phyloP scores from a whole-genome alignment of 1,140 invertebrate species.

The Neuroterus valhalla region DNA sequence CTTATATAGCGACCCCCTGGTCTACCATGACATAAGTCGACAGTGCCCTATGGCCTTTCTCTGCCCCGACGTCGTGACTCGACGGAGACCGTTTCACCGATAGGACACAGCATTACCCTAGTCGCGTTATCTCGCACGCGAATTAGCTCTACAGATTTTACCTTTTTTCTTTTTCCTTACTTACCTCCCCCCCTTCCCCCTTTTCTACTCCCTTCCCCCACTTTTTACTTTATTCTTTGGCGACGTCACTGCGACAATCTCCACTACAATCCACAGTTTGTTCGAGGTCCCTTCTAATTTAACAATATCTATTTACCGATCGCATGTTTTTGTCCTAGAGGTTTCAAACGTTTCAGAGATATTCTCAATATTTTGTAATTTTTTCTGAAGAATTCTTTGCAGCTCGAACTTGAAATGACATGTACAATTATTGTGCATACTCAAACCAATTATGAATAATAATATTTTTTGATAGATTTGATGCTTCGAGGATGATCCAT shows the following conservation, averaged over 20 bases:
- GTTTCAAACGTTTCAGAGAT: too few species aligned
- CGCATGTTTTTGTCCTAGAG: not conserved
- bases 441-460: too few species aligned
- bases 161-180: slow-evolving; percentile 47
- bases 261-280: not conserved
- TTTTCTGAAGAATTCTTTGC: too few species aligned
- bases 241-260: slow-evolving; percentile 15
- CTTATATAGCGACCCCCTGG: slow-evolving; percentile 50
- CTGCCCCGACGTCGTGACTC: slow-evolving; percentile 68
- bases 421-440: too few species aligned
- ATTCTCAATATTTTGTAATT: too few species aligned
- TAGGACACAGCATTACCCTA: slow-evolving; percentile 54
- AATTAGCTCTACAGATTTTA: slow-evolving; percentile 73
- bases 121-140: slow-evolving; percentile 72
- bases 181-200: not conserved
- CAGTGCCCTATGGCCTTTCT: slow-evolving; percentile 72
- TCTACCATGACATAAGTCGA: slow-evolving; percentile 61
- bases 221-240: not conserved
- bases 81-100: slow-evolving; percentile 69
- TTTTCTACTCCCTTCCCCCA: not conserved
- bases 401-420: too few species aligned
- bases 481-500: too few species aligned
- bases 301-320: not conserved
- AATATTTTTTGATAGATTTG: too few species aligned
- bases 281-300: not conserved